Evolutionary conservation across 2,113 vertebrate genomes (phyloP), one percentile per base, ranked within the genome.

Genomic region (Centropus unirufus): DNA sequence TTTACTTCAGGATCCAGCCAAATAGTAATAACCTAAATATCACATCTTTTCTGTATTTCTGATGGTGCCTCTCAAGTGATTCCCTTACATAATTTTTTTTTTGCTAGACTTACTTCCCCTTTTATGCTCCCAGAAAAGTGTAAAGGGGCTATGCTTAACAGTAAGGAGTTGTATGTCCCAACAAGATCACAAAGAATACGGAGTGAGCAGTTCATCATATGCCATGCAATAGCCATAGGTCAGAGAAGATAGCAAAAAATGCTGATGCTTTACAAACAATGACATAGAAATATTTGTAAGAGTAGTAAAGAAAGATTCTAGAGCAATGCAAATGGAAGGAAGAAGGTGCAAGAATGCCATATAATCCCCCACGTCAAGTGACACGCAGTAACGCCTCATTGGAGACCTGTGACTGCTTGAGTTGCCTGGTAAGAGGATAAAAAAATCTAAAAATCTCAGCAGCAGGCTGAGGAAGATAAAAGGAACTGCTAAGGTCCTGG

Each of bases 211-310:
- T 47, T 63, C 14, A 89, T 81, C 39, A 84, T 19, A 42, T 5
- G 57, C 30, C 1, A 1, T 34, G 40, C 11, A 68, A 55, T 44
- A 81, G 34, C 52, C 36, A 78, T 4, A 20, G 64, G 49, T 82
- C 57, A 93, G 87, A 36, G 87, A 64, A 76, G 66, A n/a, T 9
- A 61, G 29, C 17, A 72, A 87, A 93, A 89, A 84, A 40, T 26
- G 49, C 75, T 93, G 82, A 88, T 42, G 69, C 66, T 87, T 82
- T 87, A 32, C 77, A 91, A 96, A 75, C 16, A 24, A 8, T 78
- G 16, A 4, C 29, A 63, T 9, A 69, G 62, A 87, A 92, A 79
- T 75, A 85, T 55, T 55, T 78, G 32, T 32, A 82, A 51, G 7
- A 34, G 17, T 32, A 70, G 27, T 59, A 92, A 81, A 55, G 52